Evolutionary conservation across 2,113 vertebrate species (phyloP), one percentile per base, ranked within the genome.

Genomic region (Psilopogon haemacephalus): DNA sequence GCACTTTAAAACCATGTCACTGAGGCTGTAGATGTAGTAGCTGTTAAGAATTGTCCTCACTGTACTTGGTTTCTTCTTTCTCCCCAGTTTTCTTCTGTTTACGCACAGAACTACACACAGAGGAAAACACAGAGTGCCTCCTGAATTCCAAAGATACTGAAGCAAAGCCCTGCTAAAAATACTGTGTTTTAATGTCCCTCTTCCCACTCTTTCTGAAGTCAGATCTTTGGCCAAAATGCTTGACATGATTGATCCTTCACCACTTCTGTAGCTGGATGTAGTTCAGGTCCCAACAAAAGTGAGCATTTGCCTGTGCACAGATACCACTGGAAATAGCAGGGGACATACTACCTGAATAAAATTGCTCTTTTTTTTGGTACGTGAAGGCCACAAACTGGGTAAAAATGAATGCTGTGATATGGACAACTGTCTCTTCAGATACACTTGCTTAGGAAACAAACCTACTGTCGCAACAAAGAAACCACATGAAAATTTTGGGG

Each of bases 401-500:
- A 38, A 73, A 64, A 72, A 20, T 21, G 79, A 75, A 40, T 30
- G 32, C 56, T 67, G 58, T 38, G 54, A 59, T n/a, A 27, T 8
- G 15, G 1, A 65, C 52, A 78, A 14, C 21, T 30, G 48, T 58
- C 35, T 89, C 81, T 85, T 59, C 56, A 81, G 68, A 84, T 55
- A 28, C 37, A 26, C 84, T 54, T 85, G 78, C 60, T 76, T 77
- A 60, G 42, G 84, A 91, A 79, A 79, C 86, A 88, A 94, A 80
- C 55, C 68, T 95, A 68, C 55, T 92, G 67, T 82, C 0, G 1
- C 55, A 92, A 92, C 56, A 73, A 13, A 38, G 15, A 90, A 84
- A 38, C 63, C 78, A 87, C 79, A 56, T 0, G 0, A 59, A 91
- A 55, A 72, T 88, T 70, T 35, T 33, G 56, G 55, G 27, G 74